Evolutionary conservation across 30 jellyfish, hydroid and myxozoan species (phyloP).

Genomic region (Cassiopea andromeda): DNA sequence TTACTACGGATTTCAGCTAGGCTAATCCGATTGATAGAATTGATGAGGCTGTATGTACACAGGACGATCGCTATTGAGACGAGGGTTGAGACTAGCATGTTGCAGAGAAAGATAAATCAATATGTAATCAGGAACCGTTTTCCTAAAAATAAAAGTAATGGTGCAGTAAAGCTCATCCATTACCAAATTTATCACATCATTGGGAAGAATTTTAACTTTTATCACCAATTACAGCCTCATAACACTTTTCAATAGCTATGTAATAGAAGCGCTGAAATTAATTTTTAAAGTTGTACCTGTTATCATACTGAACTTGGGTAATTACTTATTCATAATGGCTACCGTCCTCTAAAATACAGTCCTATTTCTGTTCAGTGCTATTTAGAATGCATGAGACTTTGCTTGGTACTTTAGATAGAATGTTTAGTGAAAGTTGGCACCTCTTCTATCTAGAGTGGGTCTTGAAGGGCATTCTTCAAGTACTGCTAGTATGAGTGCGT

Average conservation of each 20-base stretch:
- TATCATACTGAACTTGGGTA: constrained; percentile 46
- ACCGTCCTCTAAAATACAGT: neutral
- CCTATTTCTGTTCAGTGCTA: neutral
- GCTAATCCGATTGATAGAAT: neutral
- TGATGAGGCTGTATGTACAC: neutral
- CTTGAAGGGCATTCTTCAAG: too few relatives aligned
- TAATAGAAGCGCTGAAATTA: neutral
- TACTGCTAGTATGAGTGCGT: too few relatives aligned
- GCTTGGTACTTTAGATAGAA: too few relatives aligned
- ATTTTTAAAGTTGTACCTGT: constrained; percentile 26
- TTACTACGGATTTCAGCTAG: neutral
- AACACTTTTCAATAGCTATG: neutral
- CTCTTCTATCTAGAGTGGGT: too few relatives aligned
- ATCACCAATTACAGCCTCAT: neutral
- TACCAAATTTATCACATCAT: neutral
- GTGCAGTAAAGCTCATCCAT: neutral
- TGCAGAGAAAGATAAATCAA: neutral
- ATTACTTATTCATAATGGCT: constrained; percentile 37
- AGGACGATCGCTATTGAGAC: neutral
- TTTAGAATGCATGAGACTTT: too few relatives aligned
- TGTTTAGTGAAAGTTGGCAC: too few relatives aligned
- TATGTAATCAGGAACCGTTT: neutral
- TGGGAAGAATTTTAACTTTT: neutral
- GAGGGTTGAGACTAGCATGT: neutral
- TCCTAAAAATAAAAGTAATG: neutral